Base-by-base conservation (phyloP, 2,797 vertebrate species). In the Etheostoma nigrum region DNA sequence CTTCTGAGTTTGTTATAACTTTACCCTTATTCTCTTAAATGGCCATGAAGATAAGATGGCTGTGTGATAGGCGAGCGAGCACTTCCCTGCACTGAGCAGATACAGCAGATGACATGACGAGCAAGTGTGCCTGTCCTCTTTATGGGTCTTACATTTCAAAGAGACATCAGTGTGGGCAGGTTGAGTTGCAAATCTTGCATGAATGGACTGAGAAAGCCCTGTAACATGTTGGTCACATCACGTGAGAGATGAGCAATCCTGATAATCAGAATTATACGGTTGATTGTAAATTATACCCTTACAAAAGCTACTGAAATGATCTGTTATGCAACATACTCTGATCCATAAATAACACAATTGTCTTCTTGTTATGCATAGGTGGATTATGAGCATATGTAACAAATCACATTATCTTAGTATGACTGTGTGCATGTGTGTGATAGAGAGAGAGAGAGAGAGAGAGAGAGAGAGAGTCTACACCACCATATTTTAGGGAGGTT, bases 41-140 rank as follows among this genome's bases (percentile, higher is more conserved):
- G 86, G 68, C 93, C 93, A 53, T 95, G 93, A 94, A 94, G 94
- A 95, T 95, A 91, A 94, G 92, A 92, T 86, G 86, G 74, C 73
- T 79, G 90, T 0, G 67, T 42, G 92, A 93, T 93, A 88, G 91
- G 81, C 44, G 72, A 87, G 78, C 77, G 67, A 78, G 83, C 80
- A 83, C 81, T 79, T 79, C 86, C 55, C 60, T 74, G 78, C 73
- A 67, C 59, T 73, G 49, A 57, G 75, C 53, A 91, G 90, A 91
- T 87, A 74, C 71, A 81, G 76, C 18, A 13, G 75, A 83, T 47
- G 83, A 89, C 83, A 81, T 82, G 78, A 65, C 65, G 45, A 79
- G 85, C 78, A 83, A 93, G 86, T 90, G 91, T 85, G 78, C 68
- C 79, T 79, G 36, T 36, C 42, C 71, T 86, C 80, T 81, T 66